Evolutionary conservation across 2,797 vertebrate species (phyloP).

Genomic region (Mareca strepera): DNA sequence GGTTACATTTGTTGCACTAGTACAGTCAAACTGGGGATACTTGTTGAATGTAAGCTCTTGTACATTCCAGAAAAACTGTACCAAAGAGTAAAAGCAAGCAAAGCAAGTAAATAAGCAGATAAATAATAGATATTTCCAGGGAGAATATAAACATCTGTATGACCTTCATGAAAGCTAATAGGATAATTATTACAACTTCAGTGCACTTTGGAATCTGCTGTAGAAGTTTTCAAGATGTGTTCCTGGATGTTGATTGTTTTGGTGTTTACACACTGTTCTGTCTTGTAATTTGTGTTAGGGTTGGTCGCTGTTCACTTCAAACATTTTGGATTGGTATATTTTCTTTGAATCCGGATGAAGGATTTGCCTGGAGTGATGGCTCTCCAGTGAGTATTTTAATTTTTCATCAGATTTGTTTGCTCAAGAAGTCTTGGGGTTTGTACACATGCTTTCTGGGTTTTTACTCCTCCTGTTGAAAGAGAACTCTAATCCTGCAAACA

Average conservation of each 20-base stretch:
- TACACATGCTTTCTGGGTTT: fast-evolving
- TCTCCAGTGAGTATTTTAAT: slow-evolving; percentile 82
- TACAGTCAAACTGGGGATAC: not conserved
- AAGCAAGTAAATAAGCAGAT: not conserved
- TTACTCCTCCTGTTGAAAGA: not conserved
- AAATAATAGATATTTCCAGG: not conserved
- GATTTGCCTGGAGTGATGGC: slow-evolving; percentile 89
- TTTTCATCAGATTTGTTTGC: not conserved
- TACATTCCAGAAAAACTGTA: not conserved
- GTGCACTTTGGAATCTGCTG: not conserved
- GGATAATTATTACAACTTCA: not conserved
- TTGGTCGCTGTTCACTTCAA: not conserved
- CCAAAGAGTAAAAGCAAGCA: not conserved
- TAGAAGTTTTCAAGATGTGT: not conserved
- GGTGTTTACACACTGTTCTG: not conserved
- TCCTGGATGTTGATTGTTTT: not conserved
- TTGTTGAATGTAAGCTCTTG: not conserved
- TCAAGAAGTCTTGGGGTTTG: not conserved
- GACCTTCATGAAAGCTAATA: not conserved
- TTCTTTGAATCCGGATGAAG: slow-evolving; percentile 78
- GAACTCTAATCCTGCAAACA: not conserved
- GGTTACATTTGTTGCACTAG: not conserved
- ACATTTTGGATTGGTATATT: slow-evolving; percentile 87
- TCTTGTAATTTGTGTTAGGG: slow-evolving; percentile 34
- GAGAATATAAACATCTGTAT: not conserved